phyloP scores from a whole-genome alignment of 2,888 invertebrate species.

The Tigriopus californicus region DNA sequence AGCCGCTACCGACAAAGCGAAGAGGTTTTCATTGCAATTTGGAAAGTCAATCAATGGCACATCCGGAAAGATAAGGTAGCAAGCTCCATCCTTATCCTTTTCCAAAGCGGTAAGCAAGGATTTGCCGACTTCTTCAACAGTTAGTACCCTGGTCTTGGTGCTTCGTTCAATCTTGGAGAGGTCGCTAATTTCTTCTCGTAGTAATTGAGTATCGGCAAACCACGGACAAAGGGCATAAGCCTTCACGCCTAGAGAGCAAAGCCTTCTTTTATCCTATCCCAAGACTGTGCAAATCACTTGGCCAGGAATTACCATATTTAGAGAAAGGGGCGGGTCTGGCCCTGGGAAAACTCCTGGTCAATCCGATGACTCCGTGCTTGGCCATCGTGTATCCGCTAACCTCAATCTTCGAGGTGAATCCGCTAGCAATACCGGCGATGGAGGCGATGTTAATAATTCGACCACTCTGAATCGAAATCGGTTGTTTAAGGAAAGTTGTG shows the following conservation, averaged over 20 bases:
- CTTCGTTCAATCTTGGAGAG: neutral
- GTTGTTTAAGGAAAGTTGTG: too few species aligned
- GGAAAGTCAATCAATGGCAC: conserved; percentile 1
- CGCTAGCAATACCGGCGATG: neutral
- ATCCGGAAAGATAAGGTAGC: neutral
- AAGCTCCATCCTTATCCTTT: conserved; percentile 6
- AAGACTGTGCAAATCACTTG: too few species aligned
- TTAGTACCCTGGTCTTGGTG: neutral
- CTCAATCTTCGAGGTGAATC: neutral
- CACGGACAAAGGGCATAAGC: neutral
- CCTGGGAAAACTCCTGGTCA: neutral
- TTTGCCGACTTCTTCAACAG: neutral
- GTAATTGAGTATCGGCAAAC: neutral
- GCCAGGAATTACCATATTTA: too few species aligned
- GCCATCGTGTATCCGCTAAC: neutral
- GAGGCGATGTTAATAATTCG: conserved; percentile 1
- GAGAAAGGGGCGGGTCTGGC: neutral
- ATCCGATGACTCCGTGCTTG: neutral
- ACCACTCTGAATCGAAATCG: neutral
- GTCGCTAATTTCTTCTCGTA: neutral
- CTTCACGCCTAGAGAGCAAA: neutral
- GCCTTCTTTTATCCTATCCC: neutral
- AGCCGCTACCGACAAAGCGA: too few species aligned
- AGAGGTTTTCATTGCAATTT: neutral
- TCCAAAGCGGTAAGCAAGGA: neutral